Conservation (phyloP, 2,113 vertebrate genomes). For the Callorhinus ursinus region DNA sequence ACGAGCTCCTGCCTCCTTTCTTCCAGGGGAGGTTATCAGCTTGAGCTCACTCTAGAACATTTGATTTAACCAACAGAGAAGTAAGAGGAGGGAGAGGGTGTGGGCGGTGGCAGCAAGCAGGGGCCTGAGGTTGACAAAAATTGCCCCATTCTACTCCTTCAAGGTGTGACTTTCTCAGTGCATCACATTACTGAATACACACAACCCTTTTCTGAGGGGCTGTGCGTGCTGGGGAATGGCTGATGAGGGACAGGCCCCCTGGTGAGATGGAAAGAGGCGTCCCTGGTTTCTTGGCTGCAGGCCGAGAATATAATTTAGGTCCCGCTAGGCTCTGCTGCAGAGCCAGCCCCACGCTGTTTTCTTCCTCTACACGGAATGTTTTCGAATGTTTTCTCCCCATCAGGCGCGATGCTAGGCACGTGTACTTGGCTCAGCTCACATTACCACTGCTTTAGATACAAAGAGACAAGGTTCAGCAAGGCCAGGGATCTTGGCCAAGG, state of each 20-base stretch:
- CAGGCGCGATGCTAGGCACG: accelerated
- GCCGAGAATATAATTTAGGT: background rate
- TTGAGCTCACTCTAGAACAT: background rate
- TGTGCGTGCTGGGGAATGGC: background rate
- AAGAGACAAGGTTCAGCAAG: background rate
- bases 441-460: background rate
- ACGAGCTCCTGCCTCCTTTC: background rate
- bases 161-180: background rate
- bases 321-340: background rate
- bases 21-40: background rate
- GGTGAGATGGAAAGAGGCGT: background rate
- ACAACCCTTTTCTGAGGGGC: background rate
- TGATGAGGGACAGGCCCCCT: background rate
- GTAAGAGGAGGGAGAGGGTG: background rate
- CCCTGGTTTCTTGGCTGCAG: background rate
- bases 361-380: accelerated
- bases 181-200: background rate
- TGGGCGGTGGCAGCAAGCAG: background rate
- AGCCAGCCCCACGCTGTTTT: background rate
- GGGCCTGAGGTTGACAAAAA: no score
- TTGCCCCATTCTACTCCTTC: no score
- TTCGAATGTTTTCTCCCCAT: background rate
- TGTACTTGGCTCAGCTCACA: background rate
- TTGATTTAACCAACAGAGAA: background rate
- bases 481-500: background rate